phyloP scores from a whole-genome alignment of 1,140 invertebrate genomes.

The Euwallacea similis region DNA sequence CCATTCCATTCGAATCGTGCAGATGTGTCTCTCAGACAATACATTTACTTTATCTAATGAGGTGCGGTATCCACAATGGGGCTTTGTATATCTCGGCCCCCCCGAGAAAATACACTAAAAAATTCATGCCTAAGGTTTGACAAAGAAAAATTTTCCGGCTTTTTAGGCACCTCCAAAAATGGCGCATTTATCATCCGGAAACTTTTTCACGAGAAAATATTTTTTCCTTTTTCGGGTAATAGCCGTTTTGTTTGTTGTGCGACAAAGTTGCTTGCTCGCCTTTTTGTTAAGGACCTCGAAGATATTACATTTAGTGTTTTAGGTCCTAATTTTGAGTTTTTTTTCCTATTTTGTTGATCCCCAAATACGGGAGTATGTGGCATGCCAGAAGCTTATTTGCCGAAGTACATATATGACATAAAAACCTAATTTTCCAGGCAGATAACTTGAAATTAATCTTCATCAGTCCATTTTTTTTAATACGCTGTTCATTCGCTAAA shows the following conservation, averaged over 20 bases:
- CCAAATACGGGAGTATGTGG: not conserved
- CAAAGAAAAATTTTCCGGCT: slow-evolving; percentile 24
- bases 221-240: slow-evolving; percentile 16
- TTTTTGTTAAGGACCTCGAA: slow-evolving; percentile 8
- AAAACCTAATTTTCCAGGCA: not conserved
- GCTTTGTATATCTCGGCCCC: not conserved
- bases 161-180: slow-evolving; percentile 16
- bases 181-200: slow-evolving; percentile 20
- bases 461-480: not conserved
- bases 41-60: not conserved
- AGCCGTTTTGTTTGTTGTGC: slow-evolving; percentile 16
- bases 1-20: too few species aligned
- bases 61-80: too few species aligned
- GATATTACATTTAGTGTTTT: slow-evolving; percentile 2
- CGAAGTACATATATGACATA: not conserved
- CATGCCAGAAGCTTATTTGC: not conserved
- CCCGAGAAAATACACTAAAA: slow-evolving; percentile 21
- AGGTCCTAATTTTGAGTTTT: not conserved
- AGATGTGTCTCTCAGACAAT: slow-evolving; percentile 2
- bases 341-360: not conserved
- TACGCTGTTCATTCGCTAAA: not conserved
- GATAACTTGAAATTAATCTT: not conserved
- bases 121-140: slow-evolving; percentile 20
- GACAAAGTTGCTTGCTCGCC: slow-evolving; percentile 10
- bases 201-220: slow-evolving; percentile 7